Evolutionary conservation across 2,888 invertebrate genomes (phyloP), one percentile per base, ranked within the genome.

Genomic region (Melikaiella ostensackeni): DNA sequence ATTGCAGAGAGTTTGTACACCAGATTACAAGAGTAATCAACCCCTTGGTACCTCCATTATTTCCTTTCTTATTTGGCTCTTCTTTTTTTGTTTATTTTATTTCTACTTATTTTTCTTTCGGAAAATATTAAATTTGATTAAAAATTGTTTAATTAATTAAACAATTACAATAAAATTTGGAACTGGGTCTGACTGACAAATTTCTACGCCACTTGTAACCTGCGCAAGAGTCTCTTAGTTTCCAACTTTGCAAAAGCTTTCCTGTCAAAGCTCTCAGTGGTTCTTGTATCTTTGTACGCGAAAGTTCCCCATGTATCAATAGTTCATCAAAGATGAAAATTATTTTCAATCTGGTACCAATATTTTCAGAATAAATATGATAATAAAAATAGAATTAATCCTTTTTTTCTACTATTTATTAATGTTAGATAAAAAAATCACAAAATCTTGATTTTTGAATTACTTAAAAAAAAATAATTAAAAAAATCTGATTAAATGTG

Each of bases 211-310:
- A 66, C 13, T 42, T 30, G 66, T 9, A 70, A 70, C 46, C 46
- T 70, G 66, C 66, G 66, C 66, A 70, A 46, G 66, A 46, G 66
- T 46, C 30, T 66, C 11, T 27, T 46, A 9, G 27, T 46, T 50
- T 50, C 46, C 66, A 46, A 46, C 66, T 70, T 19, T 50, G 30
- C 19, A 30, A 70, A 70, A 70, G 42, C 66, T 70, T 70, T 70
- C 46, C 66, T 13, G 42, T 46, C 66, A 70, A 70, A 70, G 46
- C 46, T 70, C 30, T 46, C 66, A 70, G 66, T 70, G 42, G 19
- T 19, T 50, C 27, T 70, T n/a, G 66, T 50, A 70, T 50, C 50
- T 70, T 70, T 46, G 66, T n/a, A 19, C 66, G 46, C 46, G 46
- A 70, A 70, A 70, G 66, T 46, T 46, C 19, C 16, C n/a, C 42